Percentiles rank a stretch among this genome's conserved stretches.
Conservation (phyloP, 2,797 vertebrate species). For the Lacerta viridis region DNA sequence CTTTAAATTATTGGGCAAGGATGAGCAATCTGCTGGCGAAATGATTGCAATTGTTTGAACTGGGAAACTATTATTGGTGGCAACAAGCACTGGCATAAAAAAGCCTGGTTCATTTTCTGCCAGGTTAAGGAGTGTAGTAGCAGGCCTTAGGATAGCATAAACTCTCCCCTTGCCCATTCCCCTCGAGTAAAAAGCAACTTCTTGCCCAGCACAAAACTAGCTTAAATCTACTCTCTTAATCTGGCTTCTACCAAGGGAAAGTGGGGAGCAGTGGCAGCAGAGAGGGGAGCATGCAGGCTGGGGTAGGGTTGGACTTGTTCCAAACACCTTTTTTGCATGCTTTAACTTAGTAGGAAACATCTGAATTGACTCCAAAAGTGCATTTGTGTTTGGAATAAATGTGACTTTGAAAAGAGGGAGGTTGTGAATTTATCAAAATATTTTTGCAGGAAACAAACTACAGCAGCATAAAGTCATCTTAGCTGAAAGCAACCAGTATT, state of each 20-base stretch:
- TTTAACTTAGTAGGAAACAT: neutral
- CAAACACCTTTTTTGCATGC: neutral
- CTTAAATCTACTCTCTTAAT: neutral
- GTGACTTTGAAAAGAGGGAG: neutral
- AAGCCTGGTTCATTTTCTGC: neutral
- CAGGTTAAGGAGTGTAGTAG: too few relatives aligned
- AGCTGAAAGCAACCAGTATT: neutral
- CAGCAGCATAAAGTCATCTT: neutral
- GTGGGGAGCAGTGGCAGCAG: neutral
- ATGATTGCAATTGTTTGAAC: neutral
- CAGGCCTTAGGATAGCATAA: neutral
- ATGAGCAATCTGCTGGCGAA: neutral
- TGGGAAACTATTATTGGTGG: neutral
- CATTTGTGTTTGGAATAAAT: neutral
- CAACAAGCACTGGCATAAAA: neutral
- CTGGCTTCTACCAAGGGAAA: neutral
- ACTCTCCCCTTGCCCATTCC: neutral
- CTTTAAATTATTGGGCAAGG: neutral
- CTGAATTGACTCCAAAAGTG: neutral
- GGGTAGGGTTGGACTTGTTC: neutral
- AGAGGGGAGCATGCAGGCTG: too few relatives aligned
- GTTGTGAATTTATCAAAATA: neutral
- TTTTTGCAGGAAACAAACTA: neutral
- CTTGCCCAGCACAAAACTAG: neutral
- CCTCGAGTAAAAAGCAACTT: neutral